Percentiles rank a stretch among this genome's conserved stretches.
Conservation (phyloP, 2,797 vertebrate genomes). For the Microtus obscurus region DNA sequence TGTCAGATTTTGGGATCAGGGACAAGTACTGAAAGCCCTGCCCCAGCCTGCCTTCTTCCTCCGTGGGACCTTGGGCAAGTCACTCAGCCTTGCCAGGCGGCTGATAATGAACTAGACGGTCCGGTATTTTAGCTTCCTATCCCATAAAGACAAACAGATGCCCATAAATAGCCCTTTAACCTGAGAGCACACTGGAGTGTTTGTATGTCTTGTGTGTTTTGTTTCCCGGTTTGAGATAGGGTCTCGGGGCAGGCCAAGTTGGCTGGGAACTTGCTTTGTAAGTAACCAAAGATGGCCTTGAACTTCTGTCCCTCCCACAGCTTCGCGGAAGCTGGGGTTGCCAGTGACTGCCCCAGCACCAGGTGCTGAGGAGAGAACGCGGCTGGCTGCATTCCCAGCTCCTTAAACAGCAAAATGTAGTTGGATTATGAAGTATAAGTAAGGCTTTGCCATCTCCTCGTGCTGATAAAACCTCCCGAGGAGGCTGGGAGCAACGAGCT, state of each 20-base stretch:
- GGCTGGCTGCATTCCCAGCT: neutral
- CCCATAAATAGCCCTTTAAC: conserved; percentile 47
- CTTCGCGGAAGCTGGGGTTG: neutral
- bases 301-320: neutral
- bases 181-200: neutral
- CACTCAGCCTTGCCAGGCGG: conserved; percentile 6
- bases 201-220: neutral
- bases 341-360: neutral
- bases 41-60: neutral
- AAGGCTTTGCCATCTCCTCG: neutral
- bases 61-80: conserved; percentile 31
- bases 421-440: neutral
- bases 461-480: neutral
- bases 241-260: neutral
- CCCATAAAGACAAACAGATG: conserved; percentile 62
- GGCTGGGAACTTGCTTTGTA: neutral
- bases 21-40: neutral
- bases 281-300: neutral
- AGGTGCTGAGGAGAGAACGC: neutral
- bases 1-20: neutral
- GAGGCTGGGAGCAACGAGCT: neutral
- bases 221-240: neutral
- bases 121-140: conserved; percentile 69
- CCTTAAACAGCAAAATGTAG: neutral
- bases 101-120: conserved; percentile 64